A percentile compares a stretch with the other conserved stretches of the same genome.
phyloP scores from a whole-genome alignment of 2,797 vertebrate species.

The Myotis pilosus region DNA sequence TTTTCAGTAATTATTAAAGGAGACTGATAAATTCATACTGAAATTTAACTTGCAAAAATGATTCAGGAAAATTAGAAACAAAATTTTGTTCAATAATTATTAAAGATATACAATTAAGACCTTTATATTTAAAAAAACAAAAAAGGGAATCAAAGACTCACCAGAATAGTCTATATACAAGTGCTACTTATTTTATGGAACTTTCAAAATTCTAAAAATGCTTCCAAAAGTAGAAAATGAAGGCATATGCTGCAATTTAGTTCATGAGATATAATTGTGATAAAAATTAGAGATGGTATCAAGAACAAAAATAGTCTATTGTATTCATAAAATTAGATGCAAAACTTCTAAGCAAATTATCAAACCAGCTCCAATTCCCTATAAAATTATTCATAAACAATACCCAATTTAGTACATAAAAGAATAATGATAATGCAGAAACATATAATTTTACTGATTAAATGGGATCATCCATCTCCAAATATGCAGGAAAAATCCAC shows the following conservation, averaged over 20 bases:
- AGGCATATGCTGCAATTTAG: neutral
- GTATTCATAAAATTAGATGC: neutral
- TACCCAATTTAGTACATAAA: neutral
- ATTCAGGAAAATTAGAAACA: neutral
- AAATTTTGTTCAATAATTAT: neutral
- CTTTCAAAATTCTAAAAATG: neutral
- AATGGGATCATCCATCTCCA: neutral
- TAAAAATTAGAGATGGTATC: neutral
- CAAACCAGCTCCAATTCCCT: neutral
- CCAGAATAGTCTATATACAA: neutral
- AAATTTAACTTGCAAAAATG: neutral
- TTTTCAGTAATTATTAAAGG: neutral
- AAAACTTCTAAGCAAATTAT: neutral
- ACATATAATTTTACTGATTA: neutral
- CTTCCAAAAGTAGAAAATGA: neutral
- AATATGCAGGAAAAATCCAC: neutral
- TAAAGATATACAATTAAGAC: neutral
- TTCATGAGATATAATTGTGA: neutral
- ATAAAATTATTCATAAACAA: neutral
- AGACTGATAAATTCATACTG: neutral
- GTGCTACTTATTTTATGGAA: neutral
- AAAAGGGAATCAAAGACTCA: neutral
- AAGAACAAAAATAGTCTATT: neutral
- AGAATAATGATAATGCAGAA: neutral
- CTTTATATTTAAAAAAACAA: neutral